Evolutionary conservation across 2,113 vertebrate genomes (phyloP).

Genomic region (Castor canadensis): DNA sequence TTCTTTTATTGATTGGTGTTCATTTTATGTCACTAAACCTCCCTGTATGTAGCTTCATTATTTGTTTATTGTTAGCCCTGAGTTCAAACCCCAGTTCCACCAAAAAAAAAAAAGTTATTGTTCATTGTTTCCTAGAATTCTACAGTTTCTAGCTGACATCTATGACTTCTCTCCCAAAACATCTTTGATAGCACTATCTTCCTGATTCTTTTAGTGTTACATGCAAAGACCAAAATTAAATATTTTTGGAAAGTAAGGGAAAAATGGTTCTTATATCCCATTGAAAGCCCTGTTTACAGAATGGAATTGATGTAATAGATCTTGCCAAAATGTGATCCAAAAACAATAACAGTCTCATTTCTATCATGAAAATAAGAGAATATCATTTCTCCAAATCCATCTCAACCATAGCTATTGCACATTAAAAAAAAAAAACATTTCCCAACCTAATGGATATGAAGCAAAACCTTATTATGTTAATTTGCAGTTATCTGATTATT

Average conservation of each 20-base stretch:
- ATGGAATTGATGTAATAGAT: not conserved
- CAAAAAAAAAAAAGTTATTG: too few species aligned
- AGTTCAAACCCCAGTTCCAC: too few species aligned
- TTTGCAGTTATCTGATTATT: not conserved
- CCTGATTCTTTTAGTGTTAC: not conserved
- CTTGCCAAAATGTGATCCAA: not conserved
- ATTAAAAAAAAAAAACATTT: not conserved
- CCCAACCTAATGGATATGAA: not conserved
- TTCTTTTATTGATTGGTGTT: not conserved
- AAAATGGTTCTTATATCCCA: not conserved
- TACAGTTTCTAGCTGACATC: not conserved
- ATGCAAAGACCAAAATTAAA: not conserved
- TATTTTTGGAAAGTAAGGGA: not conserved
- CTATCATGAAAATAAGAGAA: not conserved
- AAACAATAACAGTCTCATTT: not conserved
- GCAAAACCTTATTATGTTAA: not conserved
- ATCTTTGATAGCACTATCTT: constrained; percentile 4
- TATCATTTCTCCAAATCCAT: not conserved
- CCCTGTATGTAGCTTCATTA: not conserved
- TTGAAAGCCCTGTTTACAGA: not conserved
- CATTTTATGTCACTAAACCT: not conserved
- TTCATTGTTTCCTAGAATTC: constrained; percentile 24
- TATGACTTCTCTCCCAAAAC: not conserved
- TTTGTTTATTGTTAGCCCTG: constrained; percentile 16
- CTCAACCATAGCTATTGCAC: not conserved